These are phyloP conservation scores for Cephus runcator DNA, from an alignment of 2,888 invertebrate species.

Conservation along the genomic window DNA sequence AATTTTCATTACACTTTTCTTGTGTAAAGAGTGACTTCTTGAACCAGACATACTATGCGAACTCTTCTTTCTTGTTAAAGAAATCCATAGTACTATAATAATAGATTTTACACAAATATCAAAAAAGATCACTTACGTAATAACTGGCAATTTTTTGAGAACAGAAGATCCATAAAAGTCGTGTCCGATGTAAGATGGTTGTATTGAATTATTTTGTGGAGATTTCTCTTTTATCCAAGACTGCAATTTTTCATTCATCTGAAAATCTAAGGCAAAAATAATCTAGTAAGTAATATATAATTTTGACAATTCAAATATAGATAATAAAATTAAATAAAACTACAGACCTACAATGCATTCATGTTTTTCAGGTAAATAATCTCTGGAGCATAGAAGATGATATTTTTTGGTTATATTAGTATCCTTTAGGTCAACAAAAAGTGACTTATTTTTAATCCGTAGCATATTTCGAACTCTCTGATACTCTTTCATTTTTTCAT, in stretches of 20 bases:
- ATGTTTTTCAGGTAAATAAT: constrained; percentile 48
- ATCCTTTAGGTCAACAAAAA: constrained; percentile 5
- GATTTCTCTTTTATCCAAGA: neutral
- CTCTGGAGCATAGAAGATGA: constrained; percentile 48
- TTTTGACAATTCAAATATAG: neutral
- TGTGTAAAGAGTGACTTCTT: neutral
- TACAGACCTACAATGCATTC: constrained; percentile 49
- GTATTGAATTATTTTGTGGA: neutral
- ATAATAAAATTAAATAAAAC: neutral
- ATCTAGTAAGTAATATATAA: neutral
- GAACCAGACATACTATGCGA: neutral
- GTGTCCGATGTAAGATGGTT: neutral
- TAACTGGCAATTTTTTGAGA: neutral
- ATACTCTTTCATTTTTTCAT: neutral
- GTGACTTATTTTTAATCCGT: constrained; percentile 41
- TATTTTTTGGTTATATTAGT: constrained; percentile 36
- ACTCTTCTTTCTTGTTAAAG: neutral
- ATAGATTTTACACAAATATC: neutral
- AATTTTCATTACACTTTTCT: constrained; percentile 30
- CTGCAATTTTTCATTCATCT: neutral
- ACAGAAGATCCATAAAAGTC: neutral
- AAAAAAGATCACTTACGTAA: neutral
- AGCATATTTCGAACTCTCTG: constrained; percentile 37
- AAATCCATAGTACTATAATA: neutral
- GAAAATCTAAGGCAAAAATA: neutral